Evolutionary conservation across 1,140 invertebrate species (phyloP).

Genomic region (Euwallacea similis): DNA sequence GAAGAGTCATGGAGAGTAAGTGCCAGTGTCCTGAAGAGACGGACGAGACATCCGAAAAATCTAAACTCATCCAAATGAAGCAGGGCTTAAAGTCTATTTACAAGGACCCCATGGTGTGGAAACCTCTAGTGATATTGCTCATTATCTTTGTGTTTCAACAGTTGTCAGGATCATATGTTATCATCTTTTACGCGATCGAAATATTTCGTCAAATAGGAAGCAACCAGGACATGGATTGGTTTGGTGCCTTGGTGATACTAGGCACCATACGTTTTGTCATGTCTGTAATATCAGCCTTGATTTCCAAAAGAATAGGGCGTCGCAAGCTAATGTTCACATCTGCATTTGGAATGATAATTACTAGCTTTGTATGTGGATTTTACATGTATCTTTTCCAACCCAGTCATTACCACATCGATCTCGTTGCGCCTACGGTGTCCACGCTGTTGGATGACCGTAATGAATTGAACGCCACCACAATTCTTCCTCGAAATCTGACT

Average conservation of each 20-base stretch:
- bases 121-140: conserved; percentile 58
- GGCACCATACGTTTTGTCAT: conserved; percentile 59
- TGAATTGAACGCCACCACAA: background rate
- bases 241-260: conserved; percentile 57
- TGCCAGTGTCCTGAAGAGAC: background rate
- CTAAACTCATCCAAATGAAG: conserved; percentile 30
- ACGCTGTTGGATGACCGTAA: background rate
- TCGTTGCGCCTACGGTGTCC: background rate
- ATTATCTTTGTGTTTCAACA: conserved; percentile 62
- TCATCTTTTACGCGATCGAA: conserved; percentile 70
- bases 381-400: conserved; percentile 52
- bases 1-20: conserved; percentile 46
- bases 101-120: conserved; percentile 53
- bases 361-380: conserved; percentile 58
- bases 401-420: background rate
- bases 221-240: conserved; percentile 53
- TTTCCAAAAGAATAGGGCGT: conserved; percentile 59
- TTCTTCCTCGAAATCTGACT: background rate
- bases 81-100: conserved; percentile 34
- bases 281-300: conserved; percentile 56
- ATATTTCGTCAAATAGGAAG: conserved; percentile 59
- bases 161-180: conserved; percentile 62
- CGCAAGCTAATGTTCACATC: conserved; percentile 58
- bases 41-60: conserved; percentile 27
- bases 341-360: conserved; percentile 59